Evolutionary conservation across 2,113 vertebrate genomes (phyloP), one percentile per base, ranked within the genome.

Genomic region (Oreochromis aureus): DNA sequence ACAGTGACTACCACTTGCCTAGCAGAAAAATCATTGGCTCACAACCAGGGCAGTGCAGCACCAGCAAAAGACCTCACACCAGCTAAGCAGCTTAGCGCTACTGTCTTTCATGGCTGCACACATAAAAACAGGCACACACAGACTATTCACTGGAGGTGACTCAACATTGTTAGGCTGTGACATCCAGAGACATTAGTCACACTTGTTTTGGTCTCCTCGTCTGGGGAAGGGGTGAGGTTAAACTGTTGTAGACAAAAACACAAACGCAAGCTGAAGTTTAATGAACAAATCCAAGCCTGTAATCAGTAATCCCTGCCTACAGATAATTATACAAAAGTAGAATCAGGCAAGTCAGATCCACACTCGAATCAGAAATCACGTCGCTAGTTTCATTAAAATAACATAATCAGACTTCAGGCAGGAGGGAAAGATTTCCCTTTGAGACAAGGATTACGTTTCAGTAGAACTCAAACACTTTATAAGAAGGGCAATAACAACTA

Each of bases 31-130:
- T 44, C 63, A 87, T 48, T 87, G 90, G 90, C 79, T 85, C 54
- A 86, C 53, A 92, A 92, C 76, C 91, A 89, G 89, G 81, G 48
- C 84, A 85, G 79, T 18, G 84, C 83, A 80, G 36, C 54, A 80
- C 76, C 91, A 92, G 87, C 83, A 87, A 92, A 90, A 92, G 86
- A 92, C 90, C 90, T 91, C 87, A 86, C 46, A 91, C 30, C 61
- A 79, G 83, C 87, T 92, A 95, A 95, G 93, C 92, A 89, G 93
- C 92, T 94, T 91, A 95, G 81, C 39, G 63, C 87, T 58, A 83
- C 90, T 89, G 86, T 87, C 89, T 90, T 92, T 93, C 86, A 92
- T 86, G 36, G 73, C 69, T 56, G 48, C 71, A 79, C 89, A 89
- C 86, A 88, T 12, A 83, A 61, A 39, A 32, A 11, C 81, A 86